Base-by-base conservation (phyloP, 1,140 invertebrate genomes). In the Oncopeltus fasciatus region DNA sequence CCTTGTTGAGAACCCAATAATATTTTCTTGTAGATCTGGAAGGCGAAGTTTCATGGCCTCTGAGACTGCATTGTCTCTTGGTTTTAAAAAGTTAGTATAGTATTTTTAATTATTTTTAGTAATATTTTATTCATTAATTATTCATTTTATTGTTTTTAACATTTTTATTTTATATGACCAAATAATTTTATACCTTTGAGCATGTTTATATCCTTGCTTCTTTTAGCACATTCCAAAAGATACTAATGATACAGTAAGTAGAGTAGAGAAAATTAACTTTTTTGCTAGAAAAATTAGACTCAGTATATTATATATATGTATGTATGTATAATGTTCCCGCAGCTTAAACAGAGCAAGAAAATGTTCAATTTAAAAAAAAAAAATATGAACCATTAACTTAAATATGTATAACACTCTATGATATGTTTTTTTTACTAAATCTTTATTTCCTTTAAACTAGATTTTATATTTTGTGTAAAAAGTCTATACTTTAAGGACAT, bases 11-110 rank as follows among this genome's bases (percentile, higher is more conserved):
- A 26, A 29, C 33, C 47, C 1, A 27, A 53, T 68, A 2, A 53
- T 68, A 38, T 67, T 68, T 56, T 65, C 63, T 31, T 68, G 67
- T 62, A 47, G 62, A 20, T 63, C 66, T 9, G 67, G 67, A 59
- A 65, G 56, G 51, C 57, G 67, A 38, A 68, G 67, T 51, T 60
- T 64, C 18, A 44, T 57, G n/a, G 67, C 65, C 29, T 43, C 51
- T 56, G 43, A 62, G 16, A 27, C 51, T 16, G 56, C 63, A 20
- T 14, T 33, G 14, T 38, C 61, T 24, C 31, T 60, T 26, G 65
- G 64, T 28, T 68, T 59, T 43, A 47, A 61, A 47, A 67, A 68
- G 67, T 67, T 65, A 58, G 59, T 59, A 28, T 2, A 18, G 9
- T 51, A 4, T 27, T 8, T 27, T 47, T 11, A 47, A 46, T 21